phyloP scores from a whole-genome alignment of 2,797 vertebrate species.

The Heliangelus exortis region DNA sequence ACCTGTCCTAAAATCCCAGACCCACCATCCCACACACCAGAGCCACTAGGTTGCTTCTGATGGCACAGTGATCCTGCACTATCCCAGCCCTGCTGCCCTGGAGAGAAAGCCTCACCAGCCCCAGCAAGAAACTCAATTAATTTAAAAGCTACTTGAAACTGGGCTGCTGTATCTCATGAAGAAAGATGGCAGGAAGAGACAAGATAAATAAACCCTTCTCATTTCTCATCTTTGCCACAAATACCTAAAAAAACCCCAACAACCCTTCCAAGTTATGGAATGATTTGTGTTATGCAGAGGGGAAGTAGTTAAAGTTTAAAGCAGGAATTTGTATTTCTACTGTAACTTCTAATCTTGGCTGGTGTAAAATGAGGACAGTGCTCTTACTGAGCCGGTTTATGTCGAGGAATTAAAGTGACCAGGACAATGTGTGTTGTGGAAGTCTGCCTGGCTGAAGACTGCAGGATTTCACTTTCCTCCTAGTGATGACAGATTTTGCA shows the following conservation, averaged over 20 bases:
- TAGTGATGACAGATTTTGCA: neutral
- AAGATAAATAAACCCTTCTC: neutral
- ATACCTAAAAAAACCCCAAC: neutral
- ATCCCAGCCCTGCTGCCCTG: neutral
- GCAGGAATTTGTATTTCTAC: neutral
- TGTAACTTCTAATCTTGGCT: neutral
- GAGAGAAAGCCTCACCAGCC: neutral
- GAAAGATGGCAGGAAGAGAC: neutral
- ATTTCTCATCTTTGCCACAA: neutral
- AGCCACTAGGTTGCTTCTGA: too few species aligned
- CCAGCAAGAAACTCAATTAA: neutral
- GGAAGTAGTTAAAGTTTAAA: neutral
- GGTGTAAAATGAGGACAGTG: neutral
- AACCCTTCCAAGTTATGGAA: accelerated
- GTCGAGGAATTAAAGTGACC: neutral
- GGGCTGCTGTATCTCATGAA: neutral
- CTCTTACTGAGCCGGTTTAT: neutral
- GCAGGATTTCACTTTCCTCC: neutral
- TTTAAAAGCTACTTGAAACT: neutral
- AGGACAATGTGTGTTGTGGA: too few species aligned
- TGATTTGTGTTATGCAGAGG: neutral
- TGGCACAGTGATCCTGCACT: accelerated
- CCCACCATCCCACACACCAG: neutral
- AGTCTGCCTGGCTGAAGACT: neutral
- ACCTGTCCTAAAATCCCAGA: neutral